Evolutionary conservation across 2,797 vertebrate genomes (phyloP).

Genomic region (Spea hammondii): DNA sequence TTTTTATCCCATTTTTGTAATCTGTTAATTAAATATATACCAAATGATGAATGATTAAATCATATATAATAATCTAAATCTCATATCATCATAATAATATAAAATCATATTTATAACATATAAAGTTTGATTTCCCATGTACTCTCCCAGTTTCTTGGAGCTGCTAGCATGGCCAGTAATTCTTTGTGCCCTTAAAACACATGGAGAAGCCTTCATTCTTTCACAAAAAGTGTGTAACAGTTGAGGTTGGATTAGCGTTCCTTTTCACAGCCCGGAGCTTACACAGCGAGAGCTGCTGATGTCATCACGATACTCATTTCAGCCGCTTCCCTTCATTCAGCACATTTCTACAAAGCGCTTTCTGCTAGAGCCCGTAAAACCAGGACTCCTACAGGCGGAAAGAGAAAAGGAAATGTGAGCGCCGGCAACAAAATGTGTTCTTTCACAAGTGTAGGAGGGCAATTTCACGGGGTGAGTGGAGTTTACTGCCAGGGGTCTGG

Average conservation of each 20-base stretch:
- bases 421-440: background rate
- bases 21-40: too few species aligned
- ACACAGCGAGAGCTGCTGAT: slow-evolving; percentile 1
- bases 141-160: too few species aligned
- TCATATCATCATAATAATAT: too few species aligned
- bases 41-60: too few species aligned
- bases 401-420: background rate
- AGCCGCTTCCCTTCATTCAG: background rate
- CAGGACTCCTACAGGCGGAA: background rate
- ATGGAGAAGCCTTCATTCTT: background rate
- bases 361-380: background rate
- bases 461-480: too few species aligned
- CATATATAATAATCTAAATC: too few species aligned
- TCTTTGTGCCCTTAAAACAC: slow-evolving; percentile 6
- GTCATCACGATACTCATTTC: background rate
- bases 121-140: too few species aligned
- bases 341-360: slow-evolving; percentile 12
- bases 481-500: too few species aligned
- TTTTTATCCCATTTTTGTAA: too few species aligned
- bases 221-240: background rate
- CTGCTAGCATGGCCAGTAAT: too few species aligned
- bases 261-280: slow-evolving; percentile 7
- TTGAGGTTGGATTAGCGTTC: slow-evolving; percentile 22
- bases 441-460: background rate
- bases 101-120: too few species aligned